phyloP scores from a whole-genome alignment of 2,888 invertebrate species.

The Hesperia comma region DNA sequence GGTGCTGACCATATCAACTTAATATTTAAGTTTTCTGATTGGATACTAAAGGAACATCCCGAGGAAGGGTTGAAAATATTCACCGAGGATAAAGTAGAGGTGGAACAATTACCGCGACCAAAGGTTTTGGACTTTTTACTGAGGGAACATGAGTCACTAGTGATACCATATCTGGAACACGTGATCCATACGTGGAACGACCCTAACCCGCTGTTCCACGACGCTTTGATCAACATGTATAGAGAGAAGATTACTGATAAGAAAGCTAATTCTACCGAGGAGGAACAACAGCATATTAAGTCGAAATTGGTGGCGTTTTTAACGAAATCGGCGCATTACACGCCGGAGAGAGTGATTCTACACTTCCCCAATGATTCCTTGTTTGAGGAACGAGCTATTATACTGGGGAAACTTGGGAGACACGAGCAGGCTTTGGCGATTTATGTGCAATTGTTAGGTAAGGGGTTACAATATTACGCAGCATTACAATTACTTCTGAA shows the following conservation, averaged over 20 bases:
- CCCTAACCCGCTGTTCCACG: conserved; percentile 92
- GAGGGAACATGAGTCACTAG: conserved; percentile 90
- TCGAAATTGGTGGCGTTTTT: conserved; percentile 90
- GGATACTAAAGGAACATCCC: conserved; percentile 94
- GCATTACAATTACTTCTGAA: too few species aligned
- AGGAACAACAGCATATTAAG: conserved; percentile 71
- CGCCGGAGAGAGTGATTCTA: conserved; percentile 92
- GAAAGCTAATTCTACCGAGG: conserved; percentile 63
- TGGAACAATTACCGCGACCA: conserved; percentile 94
- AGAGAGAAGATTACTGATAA: conserved; percentile 87
- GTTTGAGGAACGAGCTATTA: conserved; percentile 97
- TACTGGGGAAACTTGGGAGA: conserved; percentile 94
- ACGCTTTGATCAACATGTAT: conserved; percentile 95
- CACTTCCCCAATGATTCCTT: conserved; percentile 94
- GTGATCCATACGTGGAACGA: conserved; percentile 96
- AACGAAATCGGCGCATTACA: conserved; percentile 91
- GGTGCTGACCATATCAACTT: conserved; percentile 91
- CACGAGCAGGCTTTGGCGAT: conserved; percentile 97
- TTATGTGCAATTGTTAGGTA: conserved; percentile 92
- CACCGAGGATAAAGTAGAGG: conserved; percentile 93
- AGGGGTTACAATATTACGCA: conserved; percentile 41
- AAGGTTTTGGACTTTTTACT: conserved; percentile 94
- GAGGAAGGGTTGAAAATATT: conserved; percentile 95
- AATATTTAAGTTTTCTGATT: conserved; percentile 96
- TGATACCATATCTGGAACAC: conserved; percentile 97